Evolutionary conservation across 2,888 invertebrate genomes (phyloP), one percentile per base, ranked within the genome.

Genomic region (Ypsolopha sequella): DNA sequence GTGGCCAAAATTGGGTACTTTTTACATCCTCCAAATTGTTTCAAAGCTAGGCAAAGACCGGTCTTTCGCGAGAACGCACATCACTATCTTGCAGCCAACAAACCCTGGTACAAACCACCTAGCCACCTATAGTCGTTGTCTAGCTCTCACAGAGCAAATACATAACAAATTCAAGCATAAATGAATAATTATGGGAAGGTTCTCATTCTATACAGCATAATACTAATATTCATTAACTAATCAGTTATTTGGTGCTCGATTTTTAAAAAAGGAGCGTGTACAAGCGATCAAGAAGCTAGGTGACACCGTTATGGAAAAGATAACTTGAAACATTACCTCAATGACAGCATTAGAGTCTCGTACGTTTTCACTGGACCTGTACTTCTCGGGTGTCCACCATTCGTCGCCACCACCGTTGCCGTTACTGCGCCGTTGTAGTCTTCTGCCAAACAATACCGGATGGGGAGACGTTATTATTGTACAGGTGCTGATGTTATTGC

Each of bases 341-440:
- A 64, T 65, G 51, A 84, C 60, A 8, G 62, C 63, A 58, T 78
- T 69, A 56, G 61, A 56, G 60, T 88, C 60, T 52, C 73, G 59
- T 6, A 66, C 59, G 62, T 82, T 73, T 64, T 87, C 70, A 60
- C 80, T 65, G 58, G 69, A 62, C 50, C 79, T 65, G 56, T 80
- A 70, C 60, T 80, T 62, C 57, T 78, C 55, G 51, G 78, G 59
- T 59, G 79, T 64, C 87, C 76, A 74, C 78, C 75, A 71, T 57
- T 87, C 70, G 34, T 78, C 76, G 10, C 68, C 68, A 34, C 48
- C 41, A 48, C 51, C 48, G 61, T 84, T 84, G 10, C 82, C 84
- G 51, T 84, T 85, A 57, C 65, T 78, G 8, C 79, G 76, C 0
- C 74, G 67, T 39, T 66, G 68, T 1, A 63, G 50, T 1, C 73